Conservation (phyloP, 53 echinoderm and acorn worm species). For the Luidia sarsii region DNA sequence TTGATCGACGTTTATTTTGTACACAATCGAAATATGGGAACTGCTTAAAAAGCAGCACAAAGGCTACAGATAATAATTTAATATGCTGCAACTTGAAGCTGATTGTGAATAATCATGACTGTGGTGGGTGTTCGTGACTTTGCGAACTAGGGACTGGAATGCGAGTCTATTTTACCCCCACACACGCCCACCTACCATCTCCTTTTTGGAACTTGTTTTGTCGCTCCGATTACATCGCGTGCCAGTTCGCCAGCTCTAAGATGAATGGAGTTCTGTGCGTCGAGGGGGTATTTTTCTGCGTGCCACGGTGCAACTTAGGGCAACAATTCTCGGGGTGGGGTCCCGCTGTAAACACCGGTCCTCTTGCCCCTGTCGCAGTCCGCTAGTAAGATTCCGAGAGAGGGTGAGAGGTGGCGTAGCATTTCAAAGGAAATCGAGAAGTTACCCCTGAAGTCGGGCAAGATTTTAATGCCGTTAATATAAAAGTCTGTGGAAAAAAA, state of each 20-base stretch:
- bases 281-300: slow-evolving; percentile 39
- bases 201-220: slow-evolving; percentile 3
- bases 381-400: too few species aligned
- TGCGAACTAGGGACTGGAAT: slow-evolving; percentile 1
- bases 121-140: too few species aligned
- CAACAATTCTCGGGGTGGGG: slow-evolving; percentile 13
- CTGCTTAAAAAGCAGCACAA: too few species aligned
- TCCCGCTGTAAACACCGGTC: slow-evolving; percentile 14
- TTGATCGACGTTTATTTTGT: too few species aligned
- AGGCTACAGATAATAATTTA: too few species aligned
- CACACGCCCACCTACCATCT: too few species aligned
- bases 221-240: slow-evolving; percentile 25
- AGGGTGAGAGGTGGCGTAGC: slow-evolving; percentile 15
- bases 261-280: slow-evolving; percentile 37
- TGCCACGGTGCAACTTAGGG: slow-evolving; percentile 29
- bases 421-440: slow-evolving; percentile 7
- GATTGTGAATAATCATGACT: too few species aligned
- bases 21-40: too few species aligned
- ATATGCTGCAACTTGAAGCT: too few species aligned
- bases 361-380: too few species aligned
- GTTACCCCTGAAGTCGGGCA: neutral
- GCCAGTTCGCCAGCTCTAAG: neutral
- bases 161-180: slow-evolving; percentile 7
- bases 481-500: too few species aligned
- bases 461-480: too few species aligned